Evolutionary conservation across 2,888 invertebrate species (phyloP), one percentile per base, ranked within the genome.

Genomic region (Fabriciana adippe): DNA sequence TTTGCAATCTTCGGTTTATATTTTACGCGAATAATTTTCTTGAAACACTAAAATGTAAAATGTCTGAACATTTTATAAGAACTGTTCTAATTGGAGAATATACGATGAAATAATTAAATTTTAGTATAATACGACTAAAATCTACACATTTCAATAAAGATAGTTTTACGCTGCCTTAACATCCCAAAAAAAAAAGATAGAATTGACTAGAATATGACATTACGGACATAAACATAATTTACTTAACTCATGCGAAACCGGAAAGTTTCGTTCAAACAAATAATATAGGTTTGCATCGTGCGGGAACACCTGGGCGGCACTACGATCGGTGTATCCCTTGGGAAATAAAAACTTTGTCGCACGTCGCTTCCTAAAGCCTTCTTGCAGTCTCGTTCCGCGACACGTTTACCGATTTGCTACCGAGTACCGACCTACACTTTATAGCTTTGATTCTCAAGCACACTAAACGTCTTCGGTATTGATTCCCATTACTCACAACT

Each of bases 301-400:
- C 81, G 85, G 85, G 84, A 87, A 85, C 91, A 91, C 91, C 91
- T 91, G 91, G 85, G 90, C 88, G 89, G 88, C 86, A 81, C 84
- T 86, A 83, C 90, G 92, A 92, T 91, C 91, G 91, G 91, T 90
- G 88, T 84, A 85, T 85, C 92, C 89, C 92, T 65, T 71, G 92
- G 92, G 92, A 92, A 92, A 92, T 92, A 92, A 92, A 92, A 92
- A 92, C 88, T 92, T 92, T 92, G 90, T 90, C 88, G 90, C 90
- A 88, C 90, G 90, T 89, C 91, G 89, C 90, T 86, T 87, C 89
- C 90, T 89, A 89, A 89, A 89, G 87, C 90, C 90, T 87, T 87
- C 89, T 86, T 86, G 87, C 89, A 85, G 84, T 87, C 87, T 85
- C 76, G 74, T 79, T 80, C 79, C 83, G 78, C 82, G 85, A 89